phyloP scores from a whole-genome alignment of 2,797 vertebrate species.

The Streptopelia turtur region DNA sequence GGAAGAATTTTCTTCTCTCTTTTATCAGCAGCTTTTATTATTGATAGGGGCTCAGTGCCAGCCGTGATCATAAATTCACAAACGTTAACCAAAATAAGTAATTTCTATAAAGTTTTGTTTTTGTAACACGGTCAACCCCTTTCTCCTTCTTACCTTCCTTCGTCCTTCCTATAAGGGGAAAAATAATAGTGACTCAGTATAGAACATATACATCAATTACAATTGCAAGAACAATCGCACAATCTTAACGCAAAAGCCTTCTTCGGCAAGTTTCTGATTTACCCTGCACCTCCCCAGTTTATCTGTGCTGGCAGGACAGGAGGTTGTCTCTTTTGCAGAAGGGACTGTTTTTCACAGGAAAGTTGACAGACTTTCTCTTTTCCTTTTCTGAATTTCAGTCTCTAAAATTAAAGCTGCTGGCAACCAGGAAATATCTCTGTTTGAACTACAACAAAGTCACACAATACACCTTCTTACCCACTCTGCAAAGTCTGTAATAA shows the following conservation, averaged over 20 bases:
- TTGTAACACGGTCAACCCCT: not conserved
- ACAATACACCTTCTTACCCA: not conserved
- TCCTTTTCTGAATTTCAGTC: not conserved
- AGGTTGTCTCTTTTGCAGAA: not conserved
- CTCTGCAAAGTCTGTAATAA: not conserved
- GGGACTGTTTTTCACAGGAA: not conserved
- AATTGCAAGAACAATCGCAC: accelerated
- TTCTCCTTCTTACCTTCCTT: not conserved
- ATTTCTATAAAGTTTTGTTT: not conserved
- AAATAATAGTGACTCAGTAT: accelerated
- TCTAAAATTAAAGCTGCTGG: not conserved
- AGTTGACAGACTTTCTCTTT: not conserved
- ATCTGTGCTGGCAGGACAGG: not conserved
- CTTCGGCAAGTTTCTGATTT: not conserved
- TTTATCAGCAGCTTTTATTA: not conserved
- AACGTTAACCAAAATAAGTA: not conserved
- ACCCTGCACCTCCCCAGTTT: not conserved
- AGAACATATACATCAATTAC: accelerated
- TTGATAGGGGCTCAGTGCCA: not conserved
- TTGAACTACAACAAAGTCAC: not conserved
- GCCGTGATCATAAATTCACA: not conserved
- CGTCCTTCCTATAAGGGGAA: accelerated
- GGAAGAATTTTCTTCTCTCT: not conserved
- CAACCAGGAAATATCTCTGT: not conserved
- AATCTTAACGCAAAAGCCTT: not conserved